phyloP scores from a whole-genome alignment of 2,888 invertebrate species.

The Alloplasta piceator region DNA sequence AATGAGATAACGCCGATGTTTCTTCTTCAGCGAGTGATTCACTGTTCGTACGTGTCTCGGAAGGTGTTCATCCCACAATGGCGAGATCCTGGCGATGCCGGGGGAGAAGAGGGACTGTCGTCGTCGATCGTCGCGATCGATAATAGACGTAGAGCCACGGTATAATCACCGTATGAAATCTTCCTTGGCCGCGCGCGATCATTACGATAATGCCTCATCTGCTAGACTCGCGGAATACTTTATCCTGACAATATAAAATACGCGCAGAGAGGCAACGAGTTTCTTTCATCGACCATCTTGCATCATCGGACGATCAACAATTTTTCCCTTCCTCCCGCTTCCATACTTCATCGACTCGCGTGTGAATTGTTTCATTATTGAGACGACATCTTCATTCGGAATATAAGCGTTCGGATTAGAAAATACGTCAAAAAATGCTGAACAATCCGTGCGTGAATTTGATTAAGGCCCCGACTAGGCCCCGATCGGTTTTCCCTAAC shows the following conservation, averaged over 20 bases:
- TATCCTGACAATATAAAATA: slow-evolving; percentile 68
- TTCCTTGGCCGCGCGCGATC: slow-evolving; percentile 75
- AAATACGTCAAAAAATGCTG: background rate
- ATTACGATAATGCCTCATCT: slow-evolving; percentile 77
- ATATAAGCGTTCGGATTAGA: background rate
- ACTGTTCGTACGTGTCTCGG: slow-evolving; percentile 78
- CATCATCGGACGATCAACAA: background rate
- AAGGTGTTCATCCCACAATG: slow-evolving; percentile 82
- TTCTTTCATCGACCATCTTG: slow-evolving; percentile 12
- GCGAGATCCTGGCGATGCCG: slow-evolving; percentile 66
- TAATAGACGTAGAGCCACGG: slow-evolving; percentile 68
- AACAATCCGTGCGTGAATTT: too few relatives aligned
- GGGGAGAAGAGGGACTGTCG: slow-evolving; percentile 69
- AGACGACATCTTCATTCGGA: slow-evolving; percentile 1
- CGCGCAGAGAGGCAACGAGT: slow-evolving; percentile 19
- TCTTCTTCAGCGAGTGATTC: slow-evolving; percentile 74
- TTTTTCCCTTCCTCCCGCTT: slow-evolving; percentile 6
- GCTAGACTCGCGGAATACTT: slow-evolving; percentile 75
- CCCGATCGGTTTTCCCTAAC: too few relatives aligned
- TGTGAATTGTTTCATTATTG: background rate
- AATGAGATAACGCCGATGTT: slow-evolving; percentile 34
- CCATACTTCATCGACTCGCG: background rate
- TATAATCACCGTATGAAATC: slow-evolving; percentile 80
- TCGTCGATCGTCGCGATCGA: slow-evolving; percentile 75
- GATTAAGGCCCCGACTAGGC: too few relatives aligned